phyloP scores from a whole-genome alignment of 2,113 vertebrate species.

The Pangasianodon gigas region DNA sequence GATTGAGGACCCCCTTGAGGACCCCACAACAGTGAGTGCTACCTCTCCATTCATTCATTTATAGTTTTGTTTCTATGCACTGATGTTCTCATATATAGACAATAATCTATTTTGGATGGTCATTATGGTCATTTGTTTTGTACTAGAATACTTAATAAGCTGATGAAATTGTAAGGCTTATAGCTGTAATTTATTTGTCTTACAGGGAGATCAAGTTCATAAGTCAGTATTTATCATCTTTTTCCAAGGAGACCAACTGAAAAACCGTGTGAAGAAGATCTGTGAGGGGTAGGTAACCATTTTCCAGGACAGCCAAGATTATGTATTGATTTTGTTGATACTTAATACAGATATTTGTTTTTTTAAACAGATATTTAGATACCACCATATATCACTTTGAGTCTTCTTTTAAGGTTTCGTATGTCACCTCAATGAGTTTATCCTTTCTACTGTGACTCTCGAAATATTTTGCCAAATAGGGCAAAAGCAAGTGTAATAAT shows the following conservation, averaged over 20 bases:
- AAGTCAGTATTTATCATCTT: slow-evolving; percentile 99
- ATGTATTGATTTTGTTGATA: neutral
- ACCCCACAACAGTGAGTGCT: slow-evolving; percentile 85
- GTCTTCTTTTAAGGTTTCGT: neutral
- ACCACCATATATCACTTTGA: neutral
- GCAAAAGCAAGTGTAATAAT: neutral
- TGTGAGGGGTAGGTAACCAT: slow-evolving; percentile 88
- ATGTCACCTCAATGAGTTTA: neutral
- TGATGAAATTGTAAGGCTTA: neutral
- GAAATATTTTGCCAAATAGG: neutral
- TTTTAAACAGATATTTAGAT: neutral
- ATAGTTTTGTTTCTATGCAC: neutral
- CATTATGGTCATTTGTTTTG: neutral
- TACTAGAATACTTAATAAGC: neutral
- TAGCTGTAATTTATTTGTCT: slow-evolving; percentile 31
- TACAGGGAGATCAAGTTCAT: slow-evolving; percentile 92
- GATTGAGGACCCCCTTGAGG: slow-evolving; percentile 95
- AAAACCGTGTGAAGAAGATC: slow-evolving; percentile 98
- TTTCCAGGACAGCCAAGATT: neutral
- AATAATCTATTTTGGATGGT: neutral
- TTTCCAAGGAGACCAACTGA: slow-evolving; percentile 98
- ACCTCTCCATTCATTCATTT: neutral
- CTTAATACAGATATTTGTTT: neutral
- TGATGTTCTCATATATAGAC: neutral
- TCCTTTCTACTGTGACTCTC: too few relatives aligned